Conservation (phyloP, 2,113 vertebrate species). For the Pungitius pungitius region DNA sequence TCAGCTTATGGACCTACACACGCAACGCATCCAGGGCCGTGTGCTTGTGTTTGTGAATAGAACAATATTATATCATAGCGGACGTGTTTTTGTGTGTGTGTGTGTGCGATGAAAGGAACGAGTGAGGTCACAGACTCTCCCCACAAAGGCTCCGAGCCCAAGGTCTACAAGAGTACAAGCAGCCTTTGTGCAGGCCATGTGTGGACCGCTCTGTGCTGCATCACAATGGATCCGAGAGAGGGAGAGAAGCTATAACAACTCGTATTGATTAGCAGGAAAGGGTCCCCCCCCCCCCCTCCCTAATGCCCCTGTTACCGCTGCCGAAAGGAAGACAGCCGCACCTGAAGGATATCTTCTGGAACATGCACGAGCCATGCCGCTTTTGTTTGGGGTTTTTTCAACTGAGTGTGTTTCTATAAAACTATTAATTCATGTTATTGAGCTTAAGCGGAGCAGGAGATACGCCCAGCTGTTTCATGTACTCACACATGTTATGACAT, state of each 20-base stretch:
- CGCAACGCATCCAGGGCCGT: constrained; percentile 10
- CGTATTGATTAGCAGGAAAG: constrained; percentile 64
- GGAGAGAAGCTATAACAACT: constrained; percentile 41
- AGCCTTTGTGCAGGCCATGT: constrained; percentile 74
- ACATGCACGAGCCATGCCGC: neutral
- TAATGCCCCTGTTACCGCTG: constrained; percentile 38
- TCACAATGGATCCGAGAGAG: constrained; percentile 68
- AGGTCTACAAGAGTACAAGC: constrained; percentile 73
- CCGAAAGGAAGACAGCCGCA: constrained; percentile 28
- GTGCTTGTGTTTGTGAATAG: constrained; percentile 50
- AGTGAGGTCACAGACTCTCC: constrained; percentile 74
- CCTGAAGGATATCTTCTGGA: constrained; percentile 12
- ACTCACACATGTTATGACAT: constrained; percentile 13
- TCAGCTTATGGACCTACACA: neutral
- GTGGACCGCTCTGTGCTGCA: constrained; percentile 73
- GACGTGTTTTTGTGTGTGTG: constrained; percentile 33
- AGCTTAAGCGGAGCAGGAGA: constrained; percentile 11
- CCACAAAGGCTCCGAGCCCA: constrained; percentile 72
- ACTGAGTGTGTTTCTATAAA: neutral
- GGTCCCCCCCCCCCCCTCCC: constrained; percentile 29
- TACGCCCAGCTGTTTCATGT: constrained; percentile 9
- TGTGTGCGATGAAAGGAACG: constrained; percentile 43
- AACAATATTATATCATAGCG: constrained; percentile 23
- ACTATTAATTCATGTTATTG: neutral
- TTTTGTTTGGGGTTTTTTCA: neutral